Base-by-base conservation (phyloP, 2,888 invertebrate species). In the Dryadula phaetusa region DNA sequence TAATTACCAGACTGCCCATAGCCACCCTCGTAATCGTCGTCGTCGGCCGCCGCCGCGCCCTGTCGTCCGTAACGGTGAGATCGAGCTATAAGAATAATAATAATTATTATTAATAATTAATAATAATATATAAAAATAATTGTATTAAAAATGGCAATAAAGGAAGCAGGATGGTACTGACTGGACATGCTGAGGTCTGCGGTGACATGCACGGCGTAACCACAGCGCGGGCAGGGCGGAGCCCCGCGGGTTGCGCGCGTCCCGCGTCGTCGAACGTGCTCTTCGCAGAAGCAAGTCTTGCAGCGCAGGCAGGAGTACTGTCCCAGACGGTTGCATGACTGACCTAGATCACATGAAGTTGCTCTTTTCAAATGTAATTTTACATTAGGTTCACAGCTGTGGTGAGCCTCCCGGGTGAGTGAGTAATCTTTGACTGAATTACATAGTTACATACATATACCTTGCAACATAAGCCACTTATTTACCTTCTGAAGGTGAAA, bases 141-240 rank as follows among this genome's bases (percentile, higher is more conserved):
- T n/a, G 42, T 16, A 3, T n/a, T n/a, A n/a, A n/a, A n/a, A n/a
- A n/a, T n/a, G n/a, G n/a, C 10, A 7, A 7, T 32, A 32, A 7
- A 32, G 32, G 32, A 5, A 32, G 32, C 96, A 96, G 82, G 62
- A n/a, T n/a, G 85, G 82, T 95, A 93, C 95, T 94, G 89, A 95
- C 98, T 98, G 44, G 98, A 99, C 97, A 99, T 98, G 94, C 97
- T 97, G 81, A 99, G 95, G 85, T 99, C 98, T 82, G 97, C 97
- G 2, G 99, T 98, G 84, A 98, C 95, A 12, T 96, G 96, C n/a
- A 98, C 98, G 68, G 98, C 96, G 88, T 96, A 98, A 72, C 96
- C 95, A 93, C 99, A 99, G 91, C 98, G 98, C 32, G 99, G 99
- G 82, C 99, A 99, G 14, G 99, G 98, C 80, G 91, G 91, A 32